These are phyloP conservation scores for Liolophura sinensis DNA, from an alignment of 1,140 invertebrate genomes.

Conservation along the genomic window DNA sequence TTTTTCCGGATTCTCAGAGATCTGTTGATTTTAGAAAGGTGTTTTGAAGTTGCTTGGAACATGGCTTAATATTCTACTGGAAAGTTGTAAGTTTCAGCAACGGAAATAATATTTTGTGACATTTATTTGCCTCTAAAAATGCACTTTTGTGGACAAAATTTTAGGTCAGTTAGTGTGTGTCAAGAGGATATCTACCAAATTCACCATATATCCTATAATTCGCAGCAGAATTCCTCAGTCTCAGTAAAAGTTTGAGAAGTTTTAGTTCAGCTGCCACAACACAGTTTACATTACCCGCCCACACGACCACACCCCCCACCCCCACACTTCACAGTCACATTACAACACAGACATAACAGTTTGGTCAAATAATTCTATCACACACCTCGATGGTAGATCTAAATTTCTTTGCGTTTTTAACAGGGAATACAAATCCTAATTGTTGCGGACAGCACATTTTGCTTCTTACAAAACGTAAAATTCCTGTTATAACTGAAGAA, in stretches of 20 bases:
- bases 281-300: slow-evolving; percentile 2
- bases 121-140: too few relatives aligned
- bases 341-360: slow-evolving; percentile 9
- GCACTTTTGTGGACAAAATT: too few relatives aligned
- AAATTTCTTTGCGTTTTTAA: slow-evolving; percentile 6
- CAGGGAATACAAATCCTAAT: slow-evolving; percentile 11
- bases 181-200: slow-evolving; percentile 5
- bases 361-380: slow-evolving; percentile 19
- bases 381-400: slow-evolving; percentile 9
- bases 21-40: too few relatives aligned
- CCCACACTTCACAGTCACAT: slow-evolving; percentile 18
- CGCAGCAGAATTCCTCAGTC: slow-evolving; percentile 5
- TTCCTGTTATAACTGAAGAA: slow-evolving; percentile 13
- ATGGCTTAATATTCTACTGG: too few relatives aligned
- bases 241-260: slow-evolving; percentile 11
- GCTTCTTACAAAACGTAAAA: slow-evolving; percentile 8
- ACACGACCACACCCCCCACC: too few relatives aligned
- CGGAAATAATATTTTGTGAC: too few relatives aligned
- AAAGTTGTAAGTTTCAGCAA: too few relatives aligned
- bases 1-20: too few relatives aligned
- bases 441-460: slow-evolving; percentile 4
- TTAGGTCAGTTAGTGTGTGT: too few relatives aligned
- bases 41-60: too few relatives aligned
- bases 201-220: slow-evolving; percentile 14
- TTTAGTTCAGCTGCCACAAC: slow-evolving; percentile 12